Conservation (phyloP, 2,113 vertebrate species). For the Podarcis cretensis region DNA sequence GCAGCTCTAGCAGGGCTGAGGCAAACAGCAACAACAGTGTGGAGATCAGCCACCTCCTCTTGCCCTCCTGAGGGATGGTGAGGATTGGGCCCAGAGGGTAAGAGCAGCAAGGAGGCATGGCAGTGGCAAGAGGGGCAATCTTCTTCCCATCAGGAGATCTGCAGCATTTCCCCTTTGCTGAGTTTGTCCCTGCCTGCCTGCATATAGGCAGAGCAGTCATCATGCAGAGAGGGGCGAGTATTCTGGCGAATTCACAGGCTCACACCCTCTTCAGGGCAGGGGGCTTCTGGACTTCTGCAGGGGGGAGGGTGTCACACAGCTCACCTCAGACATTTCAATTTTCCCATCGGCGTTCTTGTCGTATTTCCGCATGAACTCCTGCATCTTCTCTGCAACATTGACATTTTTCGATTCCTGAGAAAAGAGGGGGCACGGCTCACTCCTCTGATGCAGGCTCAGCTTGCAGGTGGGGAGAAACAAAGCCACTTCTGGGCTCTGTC, state of each 20-base stretch:
- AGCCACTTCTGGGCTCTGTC: not conserved
- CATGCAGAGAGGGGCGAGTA: not conserved
- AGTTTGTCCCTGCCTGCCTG: no score
- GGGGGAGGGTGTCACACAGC: not conserved
- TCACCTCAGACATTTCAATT: constrained; percentile 98
- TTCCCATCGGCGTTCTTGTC: constrained; percentile 95
- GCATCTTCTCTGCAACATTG: constrained; percentile 91
- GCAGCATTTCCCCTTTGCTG: no score
- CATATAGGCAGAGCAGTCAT: no score
- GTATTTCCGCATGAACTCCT: constrained; percentile 97
- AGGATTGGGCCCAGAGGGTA: no score
- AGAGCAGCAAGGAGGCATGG: no score
- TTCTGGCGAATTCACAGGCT: not conserved
- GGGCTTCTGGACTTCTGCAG: not conserved
- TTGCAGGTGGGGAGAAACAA: no score
- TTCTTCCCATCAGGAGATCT: no score
- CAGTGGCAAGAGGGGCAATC: no score
- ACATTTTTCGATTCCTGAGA: constrained; percentile 85
- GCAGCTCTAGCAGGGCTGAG: not conserved
- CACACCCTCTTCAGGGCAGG: not conserved
- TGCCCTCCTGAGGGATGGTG: no score
- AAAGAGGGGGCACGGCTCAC: not conserved
- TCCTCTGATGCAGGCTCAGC: not conserved
- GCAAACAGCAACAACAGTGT: no score
- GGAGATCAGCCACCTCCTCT: no score